These are phyloP conservation scores for Mormyrus lacerda DNA, from an alignment of 2,113 vertebrate species.

Conservation along the genomic window DNA sequence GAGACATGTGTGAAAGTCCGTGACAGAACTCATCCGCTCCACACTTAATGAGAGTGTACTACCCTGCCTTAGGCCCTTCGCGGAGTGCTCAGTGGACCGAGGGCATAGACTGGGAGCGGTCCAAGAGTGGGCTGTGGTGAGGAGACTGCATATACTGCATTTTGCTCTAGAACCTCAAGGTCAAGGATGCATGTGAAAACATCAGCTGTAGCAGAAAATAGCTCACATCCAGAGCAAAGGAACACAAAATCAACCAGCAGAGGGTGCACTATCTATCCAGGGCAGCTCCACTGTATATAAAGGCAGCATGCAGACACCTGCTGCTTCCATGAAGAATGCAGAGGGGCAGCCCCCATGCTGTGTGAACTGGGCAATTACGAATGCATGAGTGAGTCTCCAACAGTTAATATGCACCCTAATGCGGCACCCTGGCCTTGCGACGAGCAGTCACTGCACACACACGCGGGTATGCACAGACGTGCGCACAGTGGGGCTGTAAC, in stretches of 20 bases:
- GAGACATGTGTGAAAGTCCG: background rate
- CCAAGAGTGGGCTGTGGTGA: background rate
- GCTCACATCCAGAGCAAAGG: background rate
- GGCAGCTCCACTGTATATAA: background rate
- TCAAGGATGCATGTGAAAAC: background rate
- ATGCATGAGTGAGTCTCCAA: background rate
- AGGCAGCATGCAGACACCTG: background rate
- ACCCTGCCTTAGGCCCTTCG: background rate
- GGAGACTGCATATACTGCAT: background rate
- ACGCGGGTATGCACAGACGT: background rate
- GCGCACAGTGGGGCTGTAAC: background rate
- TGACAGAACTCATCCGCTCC: background rate
- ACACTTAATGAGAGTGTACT: background rate
- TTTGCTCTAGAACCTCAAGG: background rate
- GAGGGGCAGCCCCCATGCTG: background rate
- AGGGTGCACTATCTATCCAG: background rate
- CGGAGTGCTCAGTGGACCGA: background rate
- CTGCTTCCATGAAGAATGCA: background rate
- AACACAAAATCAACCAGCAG: background rate
- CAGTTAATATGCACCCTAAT: background rate
- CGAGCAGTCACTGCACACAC: background rate
- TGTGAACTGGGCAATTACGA: background rate
- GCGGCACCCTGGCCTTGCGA: background rate
- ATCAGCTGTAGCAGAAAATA: background rate
- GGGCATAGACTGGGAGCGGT: background rate